Evolutionary conservation across 1,140 invertebrate genomes (phyloP).

Genomic region (Trichonephila inaurata): DNA sequence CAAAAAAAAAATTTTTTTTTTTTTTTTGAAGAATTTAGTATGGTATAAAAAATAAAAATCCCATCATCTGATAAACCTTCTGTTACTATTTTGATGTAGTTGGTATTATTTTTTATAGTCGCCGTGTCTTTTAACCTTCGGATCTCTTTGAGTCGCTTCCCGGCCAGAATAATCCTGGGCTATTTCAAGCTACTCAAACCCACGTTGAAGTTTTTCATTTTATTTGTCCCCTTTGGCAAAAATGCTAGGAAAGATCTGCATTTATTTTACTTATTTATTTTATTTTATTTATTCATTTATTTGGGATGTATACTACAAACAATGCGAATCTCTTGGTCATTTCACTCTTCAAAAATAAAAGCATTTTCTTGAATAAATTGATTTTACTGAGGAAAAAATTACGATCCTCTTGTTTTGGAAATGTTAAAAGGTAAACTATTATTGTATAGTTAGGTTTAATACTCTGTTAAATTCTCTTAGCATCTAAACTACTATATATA

Average conservation of each 20-base stretch:
- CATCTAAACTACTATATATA: too few species aligned
- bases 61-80: not conserved
- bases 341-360: too few species aligned
- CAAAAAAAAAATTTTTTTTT: not conserved
- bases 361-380: too few species aligned
- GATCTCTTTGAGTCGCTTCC: not conserved
- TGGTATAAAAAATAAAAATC: not conserved
- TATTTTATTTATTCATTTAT: not conserved
- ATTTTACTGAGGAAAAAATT: too few species aligned
- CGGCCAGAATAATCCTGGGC: not conserved
- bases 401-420: too few species aligned
- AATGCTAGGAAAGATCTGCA: not conserved
- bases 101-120: not conserved
- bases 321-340: not conserved
- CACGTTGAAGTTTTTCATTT: not conserved
- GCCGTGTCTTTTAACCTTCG: not conserved
- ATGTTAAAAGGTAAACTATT: too few species aligned
- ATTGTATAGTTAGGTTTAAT: too few species aligned
- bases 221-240: not conserved
- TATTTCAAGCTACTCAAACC: not conserved
- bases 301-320: not conserved
- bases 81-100: not conserved
- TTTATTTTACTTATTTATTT: not conserved
- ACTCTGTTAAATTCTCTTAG: too few species aligned
- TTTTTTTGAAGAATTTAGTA: not conserved